A percentile compares a stretch with the other conserved stretches of the same genome.
phyloP scores from a whole-genome alignment of 64 coral and sea anemone species.

The Montipora foliosa region DNA sequence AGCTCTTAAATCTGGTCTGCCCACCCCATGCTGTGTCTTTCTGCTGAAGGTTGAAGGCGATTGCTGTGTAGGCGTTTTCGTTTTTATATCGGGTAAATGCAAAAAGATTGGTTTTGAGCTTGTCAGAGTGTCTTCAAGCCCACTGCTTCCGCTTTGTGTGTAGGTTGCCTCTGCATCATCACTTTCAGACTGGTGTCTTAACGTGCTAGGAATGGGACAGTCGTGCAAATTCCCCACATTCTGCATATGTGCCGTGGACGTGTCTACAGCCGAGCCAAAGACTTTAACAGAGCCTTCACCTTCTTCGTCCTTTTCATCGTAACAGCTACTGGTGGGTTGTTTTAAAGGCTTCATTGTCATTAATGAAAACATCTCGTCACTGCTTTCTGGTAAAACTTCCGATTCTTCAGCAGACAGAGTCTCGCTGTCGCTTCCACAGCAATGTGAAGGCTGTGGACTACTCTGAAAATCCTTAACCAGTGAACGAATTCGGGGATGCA shows the following conservation, averaged over 20 bases:
- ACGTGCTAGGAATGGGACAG: not conserved
- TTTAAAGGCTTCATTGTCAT: constrained; percentile 6
- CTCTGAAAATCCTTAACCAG: constrained; percentile 2
- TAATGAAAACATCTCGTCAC: constrained; percentile 75
- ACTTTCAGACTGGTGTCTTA: not conserved
- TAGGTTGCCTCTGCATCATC: not conserved
- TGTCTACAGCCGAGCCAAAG: not conserved
- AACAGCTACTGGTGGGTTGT: not conserved
- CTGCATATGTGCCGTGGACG: not conserved
- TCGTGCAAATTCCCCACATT: not conserved
- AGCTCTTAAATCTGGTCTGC: not conserved
- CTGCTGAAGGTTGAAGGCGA: constrained; percentile 41
- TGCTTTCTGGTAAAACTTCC: constrained; percentile 80
- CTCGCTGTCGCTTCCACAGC: constrained; percentile 88
- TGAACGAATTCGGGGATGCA: constrained; percentile 6
- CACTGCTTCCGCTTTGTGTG: not conserved
- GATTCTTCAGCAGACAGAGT: constrained; percentile 89
- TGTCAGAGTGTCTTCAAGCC: not conserved
- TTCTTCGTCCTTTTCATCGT: not conserved
- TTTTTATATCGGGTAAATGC: not conserved
- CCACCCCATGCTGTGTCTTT: constrained; percentile 4
- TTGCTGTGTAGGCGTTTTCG: not conserved
- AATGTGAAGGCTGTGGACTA: constrained; percentile 44
- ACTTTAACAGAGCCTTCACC: not conserved
- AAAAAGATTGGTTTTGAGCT: not conserved